Percentiles rank a stretch among this genome's conserved stretches.
phyloP scores from a whole-genome alignment of 37 sponge, comb jelly and placozoan genomes.

The Ianthella basta region DNA sequence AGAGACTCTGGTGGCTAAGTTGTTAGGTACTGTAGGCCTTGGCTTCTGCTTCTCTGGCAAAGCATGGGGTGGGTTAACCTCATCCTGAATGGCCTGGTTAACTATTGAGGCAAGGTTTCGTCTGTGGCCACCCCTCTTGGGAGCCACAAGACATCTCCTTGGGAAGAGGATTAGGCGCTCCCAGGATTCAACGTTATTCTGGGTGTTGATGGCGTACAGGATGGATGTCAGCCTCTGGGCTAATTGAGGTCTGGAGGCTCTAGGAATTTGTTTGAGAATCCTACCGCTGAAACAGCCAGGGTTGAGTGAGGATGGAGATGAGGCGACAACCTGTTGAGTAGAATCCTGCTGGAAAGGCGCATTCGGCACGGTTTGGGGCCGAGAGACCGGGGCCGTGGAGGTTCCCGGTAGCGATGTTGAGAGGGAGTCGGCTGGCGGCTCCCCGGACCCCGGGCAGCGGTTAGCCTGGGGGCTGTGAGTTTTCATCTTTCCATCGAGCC shows the following conservation, averaged over 20 bases:
- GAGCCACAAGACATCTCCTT: background rate
- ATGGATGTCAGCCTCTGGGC: background rate
- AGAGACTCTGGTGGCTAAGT: background rate
- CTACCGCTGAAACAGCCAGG: background rate
- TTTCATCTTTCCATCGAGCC: too few species aligned
- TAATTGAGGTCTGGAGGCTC: background rate
- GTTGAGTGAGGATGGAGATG: too few species aligned
- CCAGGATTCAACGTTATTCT: background rate
- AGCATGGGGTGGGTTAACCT: background rate
- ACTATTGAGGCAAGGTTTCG: background rate
- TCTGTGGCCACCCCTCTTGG: background rate
- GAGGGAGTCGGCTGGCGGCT: too few species aligned
- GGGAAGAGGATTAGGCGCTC: constrained; percentile 7
- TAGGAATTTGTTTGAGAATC: background rate
- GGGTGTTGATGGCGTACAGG: background rate
- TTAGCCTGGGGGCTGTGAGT: too few species aligned
- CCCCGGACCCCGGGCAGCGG: too few species aligned
- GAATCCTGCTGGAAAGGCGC: too few species aligned
- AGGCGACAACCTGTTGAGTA: too few species aligned
- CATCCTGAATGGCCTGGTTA: background rate
- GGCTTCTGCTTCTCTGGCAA: background rate
- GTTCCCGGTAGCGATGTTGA: too few species aligned
- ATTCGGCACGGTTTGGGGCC: too few species aligned
- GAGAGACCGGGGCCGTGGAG: too few species aligned
- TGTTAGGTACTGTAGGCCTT: too few species aligned